Conservation (phyloP, 2,113 vertebrate genomes). For the Cacatua alba region DNA sequence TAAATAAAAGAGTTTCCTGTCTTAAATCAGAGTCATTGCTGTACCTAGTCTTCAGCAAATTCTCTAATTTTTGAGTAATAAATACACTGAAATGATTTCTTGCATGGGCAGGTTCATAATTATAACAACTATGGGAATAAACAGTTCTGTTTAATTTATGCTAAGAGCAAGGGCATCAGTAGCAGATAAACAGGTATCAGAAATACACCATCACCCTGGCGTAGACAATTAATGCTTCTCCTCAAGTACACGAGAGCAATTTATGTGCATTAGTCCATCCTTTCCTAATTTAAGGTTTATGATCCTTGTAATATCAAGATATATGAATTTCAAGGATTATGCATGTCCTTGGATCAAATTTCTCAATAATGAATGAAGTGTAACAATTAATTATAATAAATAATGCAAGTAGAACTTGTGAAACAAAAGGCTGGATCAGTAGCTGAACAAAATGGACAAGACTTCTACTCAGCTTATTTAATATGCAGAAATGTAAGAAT, state of each 20-base stretch:
- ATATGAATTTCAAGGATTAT: slow-evolving; percentile 70
- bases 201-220: not conserved
- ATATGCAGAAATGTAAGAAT: not conserved
- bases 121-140: slow-evolving; percentile 1
- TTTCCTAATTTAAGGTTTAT: slow-evolving; percentile 77
- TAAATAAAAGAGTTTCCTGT: not conserved
- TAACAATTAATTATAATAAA: slow-evolving; percentile 75
- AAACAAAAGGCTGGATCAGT: not conserved
- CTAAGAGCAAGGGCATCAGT: not conserved
- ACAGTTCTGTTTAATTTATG: not conserved
- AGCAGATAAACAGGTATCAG: not conserved
- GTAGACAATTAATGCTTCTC: slow-evolving; percentile 15
- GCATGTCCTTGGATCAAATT: slow-evolving; percentile 65
- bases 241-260: slow-evolving; percentile 43
- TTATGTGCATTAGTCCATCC: slow-evolving; percentile 45
- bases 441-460: slow-evolving; percentile 35
- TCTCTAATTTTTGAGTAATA: slow-evolving; percentile 12
- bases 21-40: not conserved
- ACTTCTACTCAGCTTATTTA: slow-evolving; percentile 3
- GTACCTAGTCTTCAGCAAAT: not conserved
- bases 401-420: slow-evolving; percentile 15
- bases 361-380: slow-evolving; percentile 66
- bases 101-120: not conserved
- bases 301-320: slow-evolving; percentile 76
- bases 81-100: not conserved